Conservation (phyloP, 1,140 invertebrate species). For the Atopsyche davidsoni region DNA sequence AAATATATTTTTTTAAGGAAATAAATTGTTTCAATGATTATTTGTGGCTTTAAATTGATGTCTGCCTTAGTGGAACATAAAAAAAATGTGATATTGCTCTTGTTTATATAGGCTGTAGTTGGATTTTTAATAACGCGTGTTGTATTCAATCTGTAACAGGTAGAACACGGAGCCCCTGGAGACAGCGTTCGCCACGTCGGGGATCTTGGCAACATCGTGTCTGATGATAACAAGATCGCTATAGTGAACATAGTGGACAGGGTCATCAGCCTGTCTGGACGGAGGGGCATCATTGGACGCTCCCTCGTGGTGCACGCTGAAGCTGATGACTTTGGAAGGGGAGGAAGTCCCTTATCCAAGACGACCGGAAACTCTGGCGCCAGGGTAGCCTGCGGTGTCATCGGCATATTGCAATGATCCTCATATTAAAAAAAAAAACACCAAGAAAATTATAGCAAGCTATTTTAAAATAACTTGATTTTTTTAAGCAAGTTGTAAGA, state of each 20-base stretch:
- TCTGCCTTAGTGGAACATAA: too few species aligned
- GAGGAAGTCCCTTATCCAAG: slow-evolving; percentile 59
- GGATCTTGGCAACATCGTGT: slow-evolving; percentile 80
- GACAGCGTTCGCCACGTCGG: slow-evolving; percentile 75
- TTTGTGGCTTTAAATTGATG: too few species aligned
- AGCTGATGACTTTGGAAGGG: slow-evolving; percentile 70
- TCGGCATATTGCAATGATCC: slow-evolving; percentile 64
- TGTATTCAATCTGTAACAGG: too few species aligned
- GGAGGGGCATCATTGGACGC: slow-evolving; percentile 67
- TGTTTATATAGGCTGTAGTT: too few species aligned
- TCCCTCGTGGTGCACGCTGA: slow-evolving; percentile 69
- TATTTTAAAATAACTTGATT: too few species aligned
- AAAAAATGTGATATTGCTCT: too few species aligned
- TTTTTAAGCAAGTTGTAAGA: too few species aligned
- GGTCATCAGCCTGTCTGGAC: slow-evolving; percentile 56
- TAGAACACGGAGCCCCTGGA: slow-evolving; percentile 64
- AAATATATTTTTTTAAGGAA: too few species aligned
- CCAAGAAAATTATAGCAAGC: too few species aligned
- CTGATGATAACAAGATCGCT: slow-evolving; percentile 53
- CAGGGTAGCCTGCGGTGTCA: slow-evolving; percentile 73
- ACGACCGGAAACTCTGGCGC: slow-evolving; percentile 78
- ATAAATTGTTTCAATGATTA: too few species aligned
- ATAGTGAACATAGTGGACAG: slow-evolving; percentile 58
- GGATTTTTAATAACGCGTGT: too few species aligned
- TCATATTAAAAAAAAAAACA: too few species aligned